Evolutionary conservation across 1,140 invertebrate genomes (phyloP).

Genomic region (Bemisia tabaci): DNA sequence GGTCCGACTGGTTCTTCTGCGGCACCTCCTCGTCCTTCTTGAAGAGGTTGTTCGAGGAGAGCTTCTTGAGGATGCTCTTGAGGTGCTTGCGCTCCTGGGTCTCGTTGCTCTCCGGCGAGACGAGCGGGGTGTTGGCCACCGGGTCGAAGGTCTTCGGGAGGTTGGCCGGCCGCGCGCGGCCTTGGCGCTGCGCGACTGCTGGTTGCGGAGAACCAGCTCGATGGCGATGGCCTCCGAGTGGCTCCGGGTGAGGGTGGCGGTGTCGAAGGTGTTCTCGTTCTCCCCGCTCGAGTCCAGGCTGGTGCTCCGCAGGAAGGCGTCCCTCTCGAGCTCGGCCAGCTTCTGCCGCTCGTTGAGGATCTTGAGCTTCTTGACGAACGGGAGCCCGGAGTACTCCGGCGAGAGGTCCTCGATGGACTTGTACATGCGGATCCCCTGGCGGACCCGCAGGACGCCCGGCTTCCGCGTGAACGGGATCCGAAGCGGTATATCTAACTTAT

Average conservation of each 20-base stretch:
- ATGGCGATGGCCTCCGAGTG: slow-evolving; percentile 42
- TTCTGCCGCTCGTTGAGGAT: slow-evolving; percentile 78
- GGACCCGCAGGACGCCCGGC: too few species aligned
- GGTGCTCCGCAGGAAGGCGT: slow-evolving; percentile 54
- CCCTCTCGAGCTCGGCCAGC: slow-evolving; percentile 60
- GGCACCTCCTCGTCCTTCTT: not conserved
- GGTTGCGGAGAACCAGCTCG: slow-evolving; percentile 23
- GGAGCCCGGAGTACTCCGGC: slow-evolving; percentile 73
- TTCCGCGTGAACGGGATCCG: too few species aligned
- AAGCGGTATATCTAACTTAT: not conserved
- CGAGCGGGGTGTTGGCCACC: slow-evolving; percentile 3
- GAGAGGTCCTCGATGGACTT: slow-evolving; percentile 69
- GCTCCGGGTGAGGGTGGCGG: slow-evolving; percentile 33
- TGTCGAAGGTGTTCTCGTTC: slow-evolving; percentile 29
- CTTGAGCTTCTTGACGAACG: slow-evolving; percentile 76
- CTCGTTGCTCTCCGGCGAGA: slow-evolving; percentile 62
- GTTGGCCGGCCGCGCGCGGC: not conserved
- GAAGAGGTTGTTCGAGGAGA: slow-evolving; percentile 34
- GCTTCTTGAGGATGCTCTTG: slow-evolving; percentile 71
- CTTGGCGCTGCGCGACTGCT: slow-evolving; percentile 3
- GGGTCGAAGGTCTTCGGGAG: not conserved
- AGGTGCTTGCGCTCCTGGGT: slow-evolving; percentile 63
- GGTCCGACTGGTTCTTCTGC: slow-evolving; percentile 24
- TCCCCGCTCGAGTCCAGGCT: slow-evolving; percentile 52
- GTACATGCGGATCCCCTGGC: slow-evolving; percentile 31